Evolutionary conservation across 2,113 vertebrate species (phyloP).

Genomic region (Strix aluco): DNA sequence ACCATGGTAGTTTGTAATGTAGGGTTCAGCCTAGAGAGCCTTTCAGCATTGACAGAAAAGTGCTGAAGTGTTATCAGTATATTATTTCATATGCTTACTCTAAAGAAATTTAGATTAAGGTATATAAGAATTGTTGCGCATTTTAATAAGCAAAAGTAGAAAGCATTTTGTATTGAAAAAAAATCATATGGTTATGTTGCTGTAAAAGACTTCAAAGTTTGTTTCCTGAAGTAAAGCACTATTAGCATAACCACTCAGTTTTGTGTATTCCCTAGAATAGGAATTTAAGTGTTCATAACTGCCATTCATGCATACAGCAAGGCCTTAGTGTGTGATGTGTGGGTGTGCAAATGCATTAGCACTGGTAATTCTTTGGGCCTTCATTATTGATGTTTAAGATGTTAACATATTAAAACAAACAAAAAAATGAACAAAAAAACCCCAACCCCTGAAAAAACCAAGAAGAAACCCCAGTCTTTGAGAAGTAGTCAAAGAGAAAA

Average conservation of each 20-base stretch:
- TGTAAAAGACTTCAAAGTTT: background rate
- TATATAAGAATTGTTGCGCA: background rate
- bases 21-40: background rate
- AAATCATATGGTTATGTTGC: background rate
- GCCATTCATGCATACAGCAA: background rate
- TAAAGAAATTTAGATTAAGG: background rate
- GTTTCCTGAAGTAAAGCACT: background rate
- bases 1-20: background rate
- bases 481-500: background rate
- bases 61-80: background rate
- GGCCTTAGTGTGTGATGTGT: background rate
- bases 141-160: background rate
- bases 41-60: background rate
- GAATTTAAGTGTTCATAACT: background rate
- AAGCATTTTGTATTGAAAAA: background rate
- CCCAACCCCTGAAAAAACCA: rapidly evolving
- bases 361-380: background rate
- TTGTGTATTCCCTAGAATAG: background rate
- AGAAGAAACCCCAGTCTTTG: background rate
- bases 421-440: background rate
- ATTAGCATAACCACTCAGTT: background rate
- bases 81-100: background rate
- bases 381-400: background rate
- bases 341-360: background rate
- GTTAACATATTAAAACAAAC: background rate